phyloP scores from a whole-genome alignment of 2,888 invertebrate species.

The Erannis defoliaria region DNA sequence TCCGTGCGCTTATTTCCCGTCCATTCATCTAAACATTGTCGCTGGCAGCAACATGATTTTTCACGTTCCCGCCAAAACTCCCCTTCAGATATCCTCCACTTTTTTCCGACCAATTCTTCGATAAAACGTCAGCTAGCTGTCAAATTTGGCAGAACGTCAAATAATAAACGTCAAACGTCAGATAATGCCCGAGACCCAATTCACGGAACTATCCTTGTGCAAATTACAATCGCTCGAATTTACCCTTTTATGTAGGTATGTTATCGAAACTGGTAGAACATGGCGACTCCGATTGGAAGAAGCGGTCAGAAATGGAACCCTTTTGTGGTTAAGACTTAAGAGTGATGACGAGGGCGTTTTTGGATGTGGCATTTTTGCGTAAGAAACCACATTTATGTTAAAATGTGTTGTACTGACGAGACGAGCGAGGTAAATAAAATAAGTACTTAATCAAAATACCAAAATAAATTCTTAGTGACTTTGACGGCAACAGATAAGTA shows the following conservation, averaged over 20 bases:
- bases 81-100: too few relatives aligned
- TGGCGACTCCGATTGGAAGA: constrained; percentile 1
- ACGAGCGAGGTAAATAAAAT: too few relatives aligned
- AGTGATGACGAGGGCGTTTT: background rate
- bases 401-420: too few relatives aligned
- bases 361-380: constrained; percentile 20
- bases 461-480: too few relatives aligned
- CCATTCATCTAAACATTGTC: too few relatives aligned
- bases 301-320: constrained; percentile 30
- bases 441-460: too few relatives aligned
- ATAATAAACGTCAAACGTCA: too few relatives aligned
- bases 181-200: constrained; percentile 9
- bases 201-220: constrained; percentile 1
- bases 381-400: too few relatives aligned
- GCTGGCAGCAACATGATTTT: too few relatives aligned
- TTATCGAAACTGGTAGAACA: constrained; percentile 26
- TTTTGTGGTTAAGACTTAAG: background rate
- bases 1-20: too few relatives aligned
- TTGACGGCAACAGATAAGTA: too few relatives aligned
- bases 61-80: background rate
- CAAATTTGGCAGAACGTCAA: constrained; percentile 21
- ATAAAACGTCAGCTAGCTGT: constrained; percentile 6
- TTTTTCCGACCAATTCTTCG: background rate
- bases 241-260: constrained; percentile 16
- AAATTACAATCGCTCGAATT: constrained; percentile 1